These are phyloP conservation scores for Ptilodon capucinus DNA, from an alignment of 2,888 invertebrate genomes.

Conservation along the genomic window DNA sequence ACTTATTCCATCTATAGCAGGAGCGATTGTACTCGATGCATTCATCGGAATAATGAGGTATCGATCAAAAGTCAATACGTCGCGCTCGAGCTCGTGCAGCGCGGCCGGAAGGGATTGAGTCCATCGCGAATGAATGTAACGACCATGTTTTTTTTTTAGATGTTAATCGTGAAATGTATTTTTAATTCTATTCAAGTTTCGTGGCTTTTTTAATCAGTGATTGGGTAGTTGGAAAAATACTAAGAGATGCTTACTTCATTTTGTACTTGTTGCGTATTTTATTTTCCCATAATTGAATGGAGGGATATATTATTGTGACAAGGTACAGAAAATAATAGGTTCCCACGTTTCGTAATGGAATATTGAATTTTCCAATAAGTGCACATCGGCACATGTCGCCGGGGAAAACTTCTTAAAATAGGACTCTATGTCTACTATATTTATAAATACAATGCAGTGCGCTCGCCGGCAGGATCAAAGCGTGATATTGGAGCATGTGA, in stretches of 20 bases:
- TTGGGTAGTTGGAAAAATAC: no score
- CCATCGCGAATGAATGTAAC: background rate
- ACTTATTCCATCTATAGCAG: constrained; percentile 5
- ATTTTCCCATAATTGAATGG: no score
- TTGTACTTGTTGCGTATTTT: no score
- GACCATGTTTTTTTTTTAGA: constrained; percentile 11
- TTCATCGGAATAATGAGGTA: constrained; percentile 6
- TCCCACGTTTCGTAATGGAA: background rate
- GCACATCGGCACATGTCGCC: background rate
- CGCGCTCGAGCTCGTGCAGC: constrained; percentile 1
- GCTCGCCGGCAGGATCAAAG: constrained; percentile 1
- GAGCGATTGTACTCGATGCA: constrained; percentile 2
- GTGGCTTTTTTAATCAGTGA: no score
- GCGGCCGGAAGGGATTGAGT: constrained; percentile 1
- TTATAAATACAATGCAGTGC: background rate
- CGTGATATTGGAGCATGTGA: background rate
- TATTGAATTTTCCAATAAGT: background rate
- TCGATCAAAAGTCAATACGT: constrained; percentile 12
- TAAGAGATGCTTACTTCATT: no score
- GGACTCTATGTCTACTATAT: background rate
- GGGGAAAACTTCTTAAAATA: background rate
- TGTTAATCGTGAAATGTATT: background rate
- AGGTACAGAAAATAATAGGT: background rate
- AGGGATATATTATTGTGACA: no score
- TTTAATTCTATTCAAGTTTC: background rate